Conservation (phyloP, 2,113 vertebrate genomes). For the Fukomys damarensis region DNA sequence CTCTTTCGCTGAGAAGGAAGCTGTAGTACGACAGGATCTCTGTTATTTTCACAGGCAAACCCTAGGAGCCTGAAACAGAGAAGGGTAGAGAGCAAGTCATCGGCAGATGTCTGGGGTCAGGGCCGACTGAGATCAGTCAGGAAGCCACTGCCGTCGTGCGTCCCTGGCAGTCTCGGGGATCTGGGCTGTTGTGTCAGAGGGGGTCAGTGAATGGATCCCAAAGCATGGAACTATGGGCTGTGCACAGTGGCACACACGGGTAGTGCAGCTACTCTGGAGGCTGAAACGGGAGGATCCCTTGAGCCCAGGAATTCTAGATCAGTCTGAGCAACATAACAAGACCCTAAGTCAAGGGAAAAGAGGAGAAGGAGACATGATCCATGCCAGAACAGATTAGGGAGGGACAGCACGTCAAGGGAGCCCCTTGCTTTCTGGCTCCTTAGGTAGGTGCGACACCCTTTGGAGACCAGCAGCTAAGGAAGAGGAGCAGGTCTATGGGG, state of each 20-base stretch:
- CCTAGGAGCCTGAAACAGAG: neutral
- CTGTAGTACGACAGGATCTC: neutral
- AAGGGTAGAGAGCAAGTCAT: neutral
- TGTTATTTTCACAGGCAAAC: neutral
- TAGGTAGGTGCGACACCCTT: neutral
- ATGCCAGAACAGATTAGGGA: neutral
- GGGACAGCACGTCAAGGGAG: accelerated
- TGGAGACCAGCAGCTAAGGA: neutral
- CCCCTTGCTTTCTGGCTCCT: neutral
- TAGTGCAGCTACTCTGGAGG: neutral
- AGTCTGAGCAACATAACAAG: neutral
- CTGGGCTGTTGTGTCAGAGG: neutral
- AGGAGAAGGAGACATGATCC: neutral
- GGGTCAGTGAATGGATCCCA: neutral
- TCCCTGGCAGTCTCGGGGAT: too few species aligned
- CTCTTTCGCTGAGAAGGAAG: too few species aligned
- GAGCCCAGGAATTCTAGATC: neutral
- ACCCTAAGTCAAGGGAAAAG: neutral
- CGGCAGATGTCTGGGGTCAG: too few species aligned
- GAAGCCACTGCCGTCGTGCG: neutral
- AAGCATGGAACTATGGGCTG: neutral
- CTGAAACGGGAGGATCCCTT: neutral
- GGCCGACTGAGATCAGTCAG: neutral
- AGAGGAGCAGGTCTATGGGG: neutral
- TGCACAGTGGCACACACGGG: neutral